Evolutionary conservation across 1,140 invertebrate species (phyloP), one percentile per base, ranked within the genome.

Genomic region (Magallana gigas): DNA sequence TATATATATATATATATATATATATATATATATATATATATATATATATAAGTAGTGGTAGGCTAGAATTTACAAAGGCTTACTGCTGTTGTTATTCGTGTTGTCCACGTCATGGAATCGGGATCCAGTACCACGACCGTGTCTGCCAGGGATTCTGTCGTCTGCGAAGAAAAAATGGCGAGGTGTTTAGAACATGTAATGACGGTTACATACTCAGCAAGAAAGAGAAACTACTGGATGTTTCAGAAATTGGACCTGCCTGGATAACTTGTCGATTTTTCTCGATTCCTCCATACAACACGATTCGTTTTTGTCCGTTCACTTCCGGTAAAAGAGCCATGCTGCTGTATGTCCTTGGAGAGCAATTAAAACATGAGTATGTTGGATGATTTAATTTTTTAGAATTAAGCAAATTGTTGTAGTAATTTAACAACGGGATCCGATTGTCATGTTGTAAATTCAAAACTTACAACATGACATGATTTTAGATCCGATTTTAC

Each of bases 261-360:
- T 29, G 59, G 12, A 91, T 81, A 23, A 91, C 87, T 76, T 91
- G 90, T 59, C 48, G n/a, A 14, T 12, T n/a, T 12, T 88, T 23
- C 60, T 91, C 89, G 8, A 83, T 68, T 9, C 90, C 90, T 8
- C 90, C 90, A 86, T 89, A 91, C 4, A 91, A 57, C 1, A 91
- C 85, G 1, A 89, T 85, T 62, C 88, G 57, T 60, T 87, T 64
- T 16, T 85, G 48, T 16, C 86, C 88, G 12, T 57, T 58, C 2
- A 57, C 57, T 23, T 60, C 82, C n/a, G 90, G 90, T n/a, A 91
- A 71, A 68, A 85, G 64, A n/a, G 90, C 90, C 89, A 91, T 88
- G 23, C 57, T 86, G 14, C 86, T 68, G 60, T 88, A 90, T 18
- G 81, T 87, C 58, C 89, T 90, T 59, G 36, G 36, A 48, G 36